Percentiles rank a stretch among this genome's conserved stretches.
Conservation (phyloP, 2,113 vertebrate species). For the Chaenocephalus aceratus region DNA sequence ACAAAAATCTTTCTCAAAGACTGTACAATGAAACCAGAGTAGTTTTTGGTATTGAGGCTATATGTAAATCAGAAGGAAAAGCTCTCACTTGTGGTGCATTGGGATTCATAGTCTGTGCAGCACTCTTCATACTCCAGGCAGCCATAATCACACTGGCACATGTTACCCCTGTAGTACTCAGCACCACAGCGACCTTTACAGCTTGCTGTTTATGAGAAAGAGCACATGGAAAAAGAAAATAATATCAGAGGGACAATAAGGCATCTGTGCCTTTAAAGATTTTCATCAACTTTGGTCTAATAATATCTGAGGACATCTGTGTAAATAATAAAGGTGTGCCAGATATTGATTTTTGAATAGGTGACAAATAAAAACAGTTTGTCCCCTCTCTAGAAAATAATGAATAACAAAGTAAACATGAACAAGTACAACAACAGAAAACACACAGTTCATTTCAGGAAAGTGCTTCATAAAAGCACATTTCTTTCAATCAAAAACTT, state of each 20-base stretch:
- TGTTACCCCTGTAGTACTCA: slow-evolving; percentile 88
- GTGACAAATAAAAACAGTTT: slow-evolving; percentile 2
- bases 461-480: background rate
- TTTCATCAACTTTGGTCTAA: background rate
- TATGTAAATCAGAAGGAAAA: slow-evolving; percentile 7
- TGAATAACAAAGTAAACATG: slow-evolving; percentile 50
- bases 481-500: background rate
- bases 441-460: background rate
- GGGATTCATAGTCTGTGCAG: slow-evolving; percentile 89
- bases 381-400: slow-evolving; percentile 33
- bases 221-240: background rate
- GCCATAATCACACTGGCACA: slow-evolving; percentile 93
- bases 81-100: slow-evolving; percentile 89
- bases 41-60: too few species aligned
- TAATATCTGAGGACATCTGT: background rate
- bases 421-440: slow-evolving; percentile 28
- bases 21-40: background rate
- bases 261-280: background rate
- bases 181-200: slow-evolving; percentile 92
- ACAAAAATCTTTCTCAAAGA: background rate
- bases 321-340: slow-evolving; percentile 7
- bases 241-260: background rate
- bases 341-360: slow-evolving; percentile 17
- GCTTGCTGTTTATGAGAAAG: slow-evolving; percentile 74
- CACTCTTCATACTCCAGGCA: slow-evolving; percentile 92